Conservation (phyloP, 1,140 invertebrate genomes). For the Drosophila orosa region DNA sequence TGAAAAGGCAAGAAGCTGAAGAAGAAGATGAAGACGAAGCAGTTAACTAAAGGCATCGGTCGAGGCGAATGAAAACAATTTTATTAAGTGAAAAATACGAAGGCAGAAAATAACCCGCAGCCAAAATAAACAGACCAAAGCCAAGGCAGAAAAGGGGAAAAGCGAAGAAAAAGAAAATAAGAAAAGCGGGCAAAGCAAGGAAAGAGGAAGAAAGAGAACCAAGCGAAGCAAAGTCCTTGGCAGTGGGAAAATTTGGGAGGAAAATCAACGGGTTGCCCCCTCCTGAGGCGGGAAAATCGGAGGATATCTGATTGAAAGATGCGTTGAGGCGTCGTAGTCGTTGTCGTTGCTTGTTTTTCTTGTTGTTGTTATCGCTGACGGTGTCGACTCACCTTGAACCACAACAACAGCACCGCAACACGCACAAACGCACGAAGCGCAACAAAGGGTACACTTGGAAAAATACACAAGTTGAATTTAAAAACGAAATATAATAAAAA, state of each 20-base stretch:
- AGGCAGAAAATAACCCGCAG: constrained; percentile 75
- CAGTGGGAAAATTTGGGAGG: constrained; percentile 58
- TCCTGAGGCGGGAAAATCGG: constrained; percentile 8
- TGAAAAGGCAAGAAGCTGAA: constrained; percentile 67
- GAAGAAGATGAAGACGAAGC: constrained; percentile 59
- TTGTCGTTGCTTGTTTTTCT: not conserved
- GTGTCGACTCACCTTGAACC: constrained; percentile 75
- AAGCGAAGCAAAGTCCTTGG: constrained; percentile 62
- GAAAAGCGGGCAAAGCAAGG: constrained; percentile 46
- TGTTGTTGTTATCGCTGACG: constrained; percentile 26
- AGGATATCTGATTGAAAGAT: constrained; percentile 74
- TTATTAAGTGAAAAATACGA: constrained; percentile 82
- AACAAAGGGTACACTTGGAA: not conserved
- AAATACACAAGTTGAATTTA: not conserved
- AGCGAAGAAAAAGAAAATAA: constrained; percentile 15
- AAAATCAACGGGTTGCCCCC: constrained; percentile 57
- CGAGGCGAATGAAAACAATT: constrained; percentile 76
- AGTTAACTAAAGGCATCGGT: constrained; percentile 44
- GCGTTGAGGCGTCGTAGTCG: constrained; percentile 54
- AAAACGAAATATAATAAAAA: no score
- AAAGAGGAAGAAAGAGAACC: not conserved
- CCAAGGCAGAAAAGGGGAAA: constrained; percentile 39
- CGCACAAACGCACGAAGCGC: constrained; percentile 15
- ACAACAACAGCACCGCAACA: constrained; percentile 52
- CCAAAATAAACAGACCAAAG: constrained; percentile 74